Base-by-base conservation (phyloP, 2,888 invertebrate species). In the Lutraria lutraria region DNA sequence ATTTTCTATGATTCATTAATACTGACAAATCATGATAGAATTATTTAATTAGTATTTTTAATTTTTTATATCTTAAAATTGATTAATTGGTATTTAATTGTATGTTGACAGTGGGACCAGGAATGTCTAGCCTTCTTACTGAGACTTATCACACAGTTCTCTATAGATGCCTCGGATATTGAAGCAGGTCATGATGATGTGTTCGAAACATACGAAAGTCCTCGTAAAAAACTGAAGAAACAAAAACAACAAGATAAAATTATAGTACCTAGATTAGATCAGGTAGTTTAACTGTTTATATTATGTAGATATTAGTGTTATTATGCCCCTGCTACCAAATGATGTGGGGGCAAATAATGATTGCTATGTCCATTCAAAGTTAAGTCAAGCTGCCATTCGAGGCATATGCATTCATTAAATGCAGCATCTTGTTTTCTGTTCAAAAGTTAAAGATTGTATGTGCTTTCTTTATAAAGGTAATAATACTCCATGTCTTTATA, bases 71-170 rank as follows among this genome's bases (percentile, higher is more conserved):
- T n/a, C n/a, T n/a, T 43, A 43, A 2, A 43, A 8, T 43, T 43
- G 43, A 43, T 63, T 16, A 56, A 56, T 56, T 56, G 19, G 15
- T 56, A 16, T 56, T 15, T 16, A 56, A 63, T 21, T 63, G 21
- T 56, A 54, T 68, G 85, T 85, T 91, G 93, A 54, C 93, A 99
- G 97, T 99, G 99, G 99, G 98, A 99, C 87, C 99, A 99, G 96
- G 99, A 99, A 96, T 99, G 99, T 95, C 97, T 99, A 53, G 99
- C 99, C 6, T 98, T 98, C 93, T 97, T 99, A 16, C 96, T 99
- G 85, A 98, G 99, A 95, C 97, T 99, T 92, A 97, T 99, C 15
- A 98, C 98, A 96, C 98, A 99, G 91, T 97, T 99, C 85, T 99
- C 99, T 0, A 98, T 98, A 16, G 97, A 95, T 68, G 95, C 93